phyloP scores from a whole-genome alignment of 2,888 invertebrate species.

The Muschampia plurimacula region DNA sequence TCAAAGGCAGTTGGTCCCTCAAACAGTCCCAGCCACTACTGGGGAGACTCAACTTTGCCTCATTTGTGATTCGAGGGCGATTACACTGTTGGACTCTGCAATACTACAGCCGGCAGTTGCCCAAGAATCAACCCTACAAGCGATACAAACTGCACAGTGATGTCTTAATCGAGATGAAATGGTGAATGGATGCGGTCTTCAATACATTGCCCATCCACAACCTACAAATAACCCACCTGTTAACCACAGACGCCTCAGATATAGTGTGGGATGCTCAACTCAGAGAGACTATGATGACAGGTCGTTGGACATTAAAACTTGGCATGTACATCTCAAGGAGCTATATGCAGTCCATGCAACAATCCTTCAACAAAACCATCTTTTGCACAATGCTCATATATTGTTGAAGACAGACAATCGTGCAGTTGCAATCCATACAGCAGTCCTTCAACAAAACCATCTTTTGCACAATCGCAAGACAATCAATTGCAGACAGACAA shows the following conservation, averaged over 20 bases:
- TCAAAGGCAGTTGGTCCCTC: too few relatives aligned
- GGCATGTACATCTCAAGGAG: constrained; percentile 40
- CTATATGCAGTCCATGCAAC: constrained; percentile 35
- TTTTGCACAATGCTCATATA: constrained; percentile 37
- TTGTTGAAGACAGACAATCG: constrained; percentile 37
- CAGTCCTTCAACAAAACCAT: constrained; percentile 21
- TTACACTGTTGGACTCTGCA: too few relatives aligned
- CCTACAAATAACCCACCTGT: constrained; percentile 32
- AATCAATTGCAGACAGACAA: constrained; percentile 34
- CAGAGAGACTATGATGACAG: constrained; percentile 27
- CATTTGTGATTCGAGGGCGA: too few relatives aligned
- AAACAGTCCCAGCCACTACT: too few relatives aligned
- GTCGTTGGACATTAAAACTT: too few relatives aligned
- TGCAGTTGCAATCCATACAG: constrained; percentile 26
- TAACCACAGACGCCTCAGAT: constrained; percentile 46
- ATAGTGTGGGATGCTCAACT: constrained; percentile 43
- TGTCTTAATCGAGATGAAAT: constrained; percentile 36
- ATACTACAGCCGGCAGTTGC: too few relatives aligned
- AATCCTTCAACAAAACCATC: constrained; percentile 20
- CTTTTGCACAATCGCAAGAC: constrained; percentile 36
- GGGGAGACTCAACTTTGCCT: too few relatives aligned
- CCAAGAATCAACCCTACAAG: too few relatives aligned
- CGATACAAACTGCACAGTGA: constrained; percentile 8
- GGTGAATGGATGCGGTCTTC: constrained; percentile 38
- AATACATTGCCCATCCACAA: constrained; percentile 38